These are phyloP conservation scores for Cheilosia vulpina DNA, from an alignment of 2,888 invertebrate species.

Conservation along the genomic window DNA sequence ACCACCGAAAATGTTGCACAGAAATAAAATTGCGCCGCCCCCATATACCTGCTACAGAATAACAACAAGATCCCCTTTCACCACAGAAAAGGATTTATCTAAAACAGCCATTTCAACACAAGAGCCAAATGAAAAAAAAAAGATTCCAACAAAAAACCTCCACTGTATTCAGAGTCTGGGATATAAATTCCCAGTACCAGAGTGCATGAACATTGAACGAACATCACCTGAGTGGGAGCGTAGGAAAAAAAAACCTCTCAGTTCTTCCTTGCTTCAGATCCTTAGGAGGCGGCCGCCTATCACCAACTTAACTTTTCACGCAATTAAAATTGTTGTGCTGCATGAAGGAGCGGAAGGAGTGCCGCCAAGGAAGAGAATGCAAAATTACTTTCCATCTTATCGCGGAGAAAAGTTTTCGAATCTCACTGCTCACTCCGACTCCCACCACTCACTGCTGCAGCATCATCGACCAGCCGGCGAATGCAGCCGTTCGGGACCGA, in stretches of 20 bases:
- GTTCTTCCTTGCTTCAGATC: constrained; percentile 4
- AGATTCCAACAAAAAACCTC: constrained; percentile 3
- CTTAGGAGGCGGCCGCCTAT: constrained; percentile 54
- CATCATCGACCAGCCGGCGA: neutral
- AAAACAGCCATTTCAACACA: constrained; percentile 58
- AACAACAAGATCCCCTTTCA: constrained; percentile 36
- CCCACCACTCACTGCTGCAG: neutral
- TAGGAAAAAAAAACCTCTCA: constrained; percentile 7
- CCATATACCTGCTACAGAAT: constrained; percentile 39
- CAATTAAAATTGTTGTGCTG: constrained; percentile 72
- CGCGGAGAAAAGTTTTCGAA: constrained; percentile 64
- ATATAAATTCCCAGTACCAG: constrained; percentile 53
- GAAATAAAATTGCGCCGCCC: constrained; percentile 23
- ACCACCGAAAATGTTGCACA: constrained; percentile 30
- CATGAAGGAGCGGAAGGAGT: neutral
- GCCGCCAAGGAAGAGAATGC: constrained; percentile 63
- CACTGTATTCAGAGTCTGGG: constrained; percentile 27
- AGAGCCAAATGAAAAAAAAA: constrained; percentile 1
- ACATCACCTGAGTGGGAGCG: constrained; percentile 50
- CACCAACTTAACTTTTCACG: constrained; percentile 75
- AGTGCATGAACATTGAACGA: constrained; percentile 27
- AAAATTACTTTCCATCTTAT: constrained; percentile 74
- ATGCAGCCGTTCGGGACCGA: constrained; percentile 54
- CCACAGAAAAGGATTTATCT: constrained; percentile 64
- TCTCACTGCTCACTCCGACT: constrained; percentile 8